Percentiles rank a stretch among this genome's conserved stretches.
phyloP scores from a whole-genome alignment of 1,140 invertebrate genomes.

The Solenopsis fugax region DNA sequence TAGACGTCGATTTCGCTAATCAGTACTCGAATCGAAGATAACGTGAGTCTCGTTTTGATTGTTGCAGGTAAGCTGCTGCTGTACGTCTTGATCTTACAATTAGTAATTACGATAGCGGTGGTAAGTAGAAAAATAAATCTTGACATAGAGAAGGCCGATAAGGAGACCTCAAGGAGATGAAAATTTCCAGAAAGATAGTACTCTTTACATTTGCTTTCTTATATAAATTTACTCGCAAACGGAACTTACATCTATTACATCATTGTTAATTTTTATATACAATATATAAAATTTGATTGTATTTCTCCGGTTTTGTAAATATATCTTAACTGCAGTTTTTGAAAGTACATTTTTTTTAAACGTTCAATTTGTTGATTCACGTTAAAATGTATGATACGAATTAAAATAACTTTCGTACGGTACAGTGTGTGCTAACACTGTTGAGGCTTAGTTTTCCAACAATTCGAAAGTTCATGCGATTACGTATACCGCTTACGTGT shows the following conservation, averaged over 20 bases:
- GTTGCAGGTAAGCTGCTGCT: slow-evolving; percentile 42
- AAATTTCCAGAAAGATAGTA: not conserved
- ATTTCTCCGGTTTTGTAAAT: not conserved
- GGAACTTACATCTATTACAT: not conserved
- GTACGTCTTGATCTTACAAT: not conserved
- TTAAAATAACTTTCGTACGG: not conserved
- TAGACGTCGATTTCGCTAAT: slow-evolving; percentile 21
- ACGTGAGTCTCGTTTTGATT: slow-evolving; percentile 4
- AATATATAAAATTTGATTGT: not conserved
- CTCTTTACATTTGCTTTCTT: not conserved
- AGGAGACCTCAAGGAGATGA: not conserved
- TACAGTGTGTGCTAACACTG: not conserved
- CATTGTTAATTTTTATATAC: not conserved
- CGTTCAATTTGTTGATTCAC: not conserved
- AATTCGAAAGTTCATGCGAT: not conserved
- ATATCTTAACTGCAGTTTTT: not conserved
- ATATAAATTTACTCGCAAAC: not conserved
- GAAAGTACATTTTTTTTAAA: not conserved
- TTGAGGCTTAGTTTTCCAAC: slow-evolving; percentile 1
- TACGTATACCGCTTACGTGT: not conserved
- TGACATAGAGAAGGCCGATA: no score
- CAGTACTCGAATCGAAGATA: slow-evolving; percentile 15
- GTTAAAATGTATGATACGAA: not conserved
- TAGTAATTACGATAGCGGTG: slow-evolving; percentile 8
- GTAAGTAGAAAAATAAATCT: slow-evolving; percentile 29